These are phyloP conservation scores for Hemithea aestivaria DNA, from an alignment of 2,888 invertebrate genomes.

Conservation along the genomic window DNA sequence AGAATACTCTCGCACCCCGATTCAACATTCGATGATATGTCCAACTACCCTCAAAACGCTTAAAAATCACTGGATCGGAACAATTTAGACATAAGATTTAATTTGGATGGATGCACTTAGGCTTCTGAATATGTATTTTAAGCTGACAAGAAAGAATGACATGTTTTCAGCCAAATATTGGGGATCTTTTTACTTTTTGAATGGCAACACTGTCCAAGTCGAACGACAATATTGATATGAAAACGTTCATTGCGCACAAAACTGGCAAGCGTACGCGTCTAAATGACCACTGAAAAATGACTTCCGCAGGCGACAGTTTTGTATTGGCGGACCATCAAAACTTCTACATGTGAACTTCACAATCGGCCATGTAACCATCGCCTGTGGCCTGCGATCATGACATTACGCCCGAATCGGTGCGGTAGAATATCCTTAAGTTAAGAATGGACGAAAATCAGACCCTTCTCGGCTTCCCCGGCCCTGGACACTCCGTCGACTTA, in stretches of 20 bases:
- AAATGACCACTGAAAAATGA: constrained; percentile 1
- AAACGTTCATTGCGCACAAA: constrained; percentile 5
- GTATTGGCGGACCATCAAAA: background rate
- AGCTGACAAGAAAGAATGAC: no score
- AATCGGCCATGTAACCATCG: constrained; percentile 23
- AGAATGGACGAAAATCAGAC: constrained; percentile 78
- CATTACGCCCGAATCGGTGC: constrained; percentile 63
- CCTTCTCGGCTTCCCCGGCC: constrained; percentile 68
- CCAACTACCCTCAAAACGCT: constrained; percentile 20
- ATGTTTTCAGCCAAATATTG: no score
- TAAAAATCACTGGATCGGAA: constrained; percentile 17
- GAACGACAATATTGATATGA: background rate
- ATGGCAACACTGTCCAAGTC: constrained; percentile 6
- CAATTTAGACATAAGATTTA: constrained; percentile 15
- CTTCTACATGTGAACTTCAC: constrained; percentile 25
- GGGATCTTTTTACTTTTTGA: no score
- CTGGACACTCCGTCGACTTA: constrained; percentile 64
- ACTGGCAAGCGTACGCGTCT: constrained; percentile 15
- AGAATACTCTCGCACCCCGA: constrained; percentile 24
- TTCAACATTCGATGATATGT: constrained; percentile 25
- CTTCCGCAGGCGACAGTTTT: constrained; percentile 8
- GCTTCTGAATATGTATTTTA: background rate
- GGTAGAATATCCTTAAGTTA: constrained; percentile 75
- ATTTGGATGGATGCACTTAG: constrained; percentile 11
- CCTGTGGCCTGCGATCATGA: constrained; percentile 54